Evolutionary conservation across 2,113 vertebrate genomes (phyloP), one percentile per base, ranked within the genome.

Genomic region (Synodontis membranacea): DNA sequence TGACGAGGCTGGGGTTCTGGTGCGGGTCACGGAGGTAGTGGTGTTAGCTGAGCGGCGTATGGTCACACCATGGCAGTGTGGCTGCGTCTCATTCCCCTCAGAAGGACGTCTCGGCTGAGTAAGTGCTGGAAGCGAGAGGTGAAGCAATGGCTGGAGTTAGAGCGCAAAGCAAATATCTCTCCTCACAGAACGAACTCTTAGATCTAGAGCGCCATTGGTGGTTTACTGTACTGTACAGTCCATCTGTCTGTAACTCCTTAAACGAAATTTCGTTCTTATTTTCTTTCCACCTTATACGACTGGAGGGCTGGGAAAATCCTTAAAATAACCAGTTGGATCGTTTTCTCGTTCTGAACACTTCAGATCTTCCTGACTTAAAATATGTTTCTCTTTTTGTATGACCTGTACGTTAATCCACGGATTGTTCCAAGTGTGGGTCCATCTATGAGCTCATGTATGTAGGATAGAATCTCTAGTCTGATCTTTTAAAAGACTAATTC

Each of bases 41-140:
- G 37, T 0, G 62, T 84, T 86, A 91, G 86, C 74, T 84, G 54
- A 81, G 88, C 94, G 92, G 94, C 91, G 93, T 85, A 91, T 46
- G 88, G 39, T 94, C 91, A 94, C 82, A 93, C 90, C 23, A 92
- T 92, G 25, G 92, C 89, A 0, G 94, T 94, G 88, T 93, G 90
- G 89, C 95, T 91, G 88, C 94, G 93, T 89, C 91, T 92, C 91
- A 93, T 93, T 92, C 97, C 95, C 4, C 95, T 96, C 92, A 95
- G 93, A 87, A 94, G 91, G 92, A 97, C 95, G 80, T 97, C 97
- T 87, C 93, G 94, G 91, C 94, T 95, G 86, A 98, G 92, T 93
- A 97, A 95, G 0, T 94, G 96, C 97, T 98, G 96, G 44, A 96
- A 96, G 93, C 90, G 86, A 92, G 90, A 93, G 64, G 82, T 84